These are phyloP conservation scores for Diogma glabrata DNA, from an alignment of 2,888 invertebrate species.

Conservation along the genomic window DNA sequence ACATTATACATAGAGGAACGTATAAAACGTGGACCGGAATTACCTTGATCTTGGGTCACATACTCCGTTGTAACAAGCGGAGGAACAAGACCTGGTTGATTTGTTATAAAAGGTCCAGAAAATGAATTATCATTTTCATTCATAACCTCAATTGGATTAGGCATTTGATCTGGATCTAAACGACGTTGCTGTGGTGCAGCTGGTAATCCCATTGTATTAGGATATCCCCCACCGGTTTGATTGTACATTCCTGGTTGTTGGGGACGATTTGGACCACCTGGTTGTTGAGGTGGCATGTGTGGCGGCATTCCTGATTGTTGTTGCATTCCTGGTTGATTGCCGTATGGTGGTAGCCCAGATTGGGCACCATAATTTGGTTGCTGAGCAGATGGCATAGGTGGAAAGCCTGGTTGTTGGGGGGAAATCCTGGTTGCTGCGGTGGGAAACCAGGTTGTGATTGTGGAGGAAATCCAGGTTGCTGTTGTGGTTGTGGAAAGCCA, in stretches of 20 bases:
- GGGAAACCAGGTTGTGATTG: conserved; percentile 16
- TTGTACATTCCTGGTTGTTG: conserved; percentile 30
- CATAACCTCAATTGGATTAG: conserved; percentile 70
- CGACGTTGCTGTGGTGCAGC: conserved; percentile 41
- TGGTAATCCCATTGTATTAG: conserved; percentile 25
- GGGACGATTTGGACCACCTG: conserved; percentile 18
- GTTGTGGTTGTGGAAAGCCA: conserved; percentile 12
- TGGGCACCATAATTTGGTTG: conserved; percentile 10
- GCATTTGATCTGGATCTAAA: conserved; percentile 94
- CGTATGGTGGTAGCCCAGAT: conserved; percentile 14
- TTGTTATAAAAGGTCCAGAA: conserved; percentile 77
- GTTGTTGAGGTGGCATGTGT: conserved; percentile 22
- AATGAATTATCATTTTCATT: conserved; percentile 73
- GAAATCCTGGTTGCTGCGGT: background rate
- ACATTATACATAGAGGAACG: conserved; percentile 93
- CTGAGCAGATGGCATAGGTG: conserved; percentile 7
- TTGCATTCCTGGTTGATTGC: conserved; percentile 13
- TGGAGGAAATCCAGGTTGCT: conserved; percentile 11
- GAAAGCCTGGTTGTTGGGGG: conserved; percentile 10
- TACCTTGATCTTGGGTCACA: conserved; percentile 86
- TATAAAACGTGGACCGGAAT: conserved; percentile 61
- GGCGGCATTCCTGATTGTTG: conserved; percentile 13
- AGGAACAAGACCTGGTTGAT: conserved; percentile 77
- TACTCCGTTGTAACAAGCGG: conserved; percentile 94
- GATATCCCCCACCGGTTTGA: conserved; percentile 16